Conservation (phyloP, 2,113 vertebrate genomes). For the Oceanodroma tethys region DNA sequence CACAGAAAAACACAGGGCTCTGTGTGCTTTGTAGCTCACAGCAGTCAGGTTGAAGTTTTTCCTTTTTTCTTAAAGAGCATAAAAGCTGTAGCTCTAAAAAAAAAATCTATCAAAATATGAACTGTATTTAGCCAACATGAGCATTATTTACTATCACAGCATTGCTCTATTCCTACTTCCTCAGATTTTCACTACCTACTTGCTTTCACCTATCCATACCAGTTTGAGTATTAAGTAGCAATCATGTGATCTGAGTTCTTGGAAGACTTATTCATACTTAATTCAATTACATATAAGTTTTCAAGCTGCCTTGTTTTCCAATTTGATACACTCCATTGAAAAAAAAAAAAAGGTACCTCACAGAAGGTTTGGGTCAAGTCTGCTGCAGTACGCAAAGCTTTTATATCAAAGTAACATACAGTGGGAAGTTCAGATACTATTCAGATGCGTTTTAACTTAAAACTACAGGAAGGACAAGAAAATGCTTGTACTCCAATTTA, state of each 20-base stretch:
- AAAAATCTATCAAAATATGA: not conserved
- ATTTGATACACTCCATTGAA: not conserved
- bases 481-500: not conserved
- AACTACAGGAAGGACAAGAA: not conserved
- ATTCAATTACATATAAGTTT: not conserved
- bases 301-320: not conserved
- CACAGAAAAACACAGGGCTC: not conserved
- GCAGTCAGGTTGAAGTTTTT: not conserved
- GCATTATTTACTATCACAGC: not conserved
- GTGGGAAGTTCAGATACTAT: not conserved
- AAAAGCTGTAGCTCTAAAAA: not conserved
- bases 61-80: not conserved
- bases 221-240: not conserved
- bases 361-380: not conserved
- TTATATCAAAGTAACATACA: not conserved
- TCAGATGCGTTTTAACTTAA: not conserved
- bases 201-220: accelerated
- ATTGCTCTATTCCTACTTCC: not conserved
- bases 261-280: not conserved
- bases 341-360: not conserved
- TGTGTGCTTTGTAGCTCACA: not conserved
- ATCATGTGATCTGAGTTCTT: accelerated
- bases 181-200: not conserved
- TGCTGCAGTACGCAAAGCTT: not conserved
- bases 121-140: not conserved